phyloP scores from a whole-genome alignment of 2,797 vertebrate genomes.

The Arnoldichthys spilopterus region DNA sequence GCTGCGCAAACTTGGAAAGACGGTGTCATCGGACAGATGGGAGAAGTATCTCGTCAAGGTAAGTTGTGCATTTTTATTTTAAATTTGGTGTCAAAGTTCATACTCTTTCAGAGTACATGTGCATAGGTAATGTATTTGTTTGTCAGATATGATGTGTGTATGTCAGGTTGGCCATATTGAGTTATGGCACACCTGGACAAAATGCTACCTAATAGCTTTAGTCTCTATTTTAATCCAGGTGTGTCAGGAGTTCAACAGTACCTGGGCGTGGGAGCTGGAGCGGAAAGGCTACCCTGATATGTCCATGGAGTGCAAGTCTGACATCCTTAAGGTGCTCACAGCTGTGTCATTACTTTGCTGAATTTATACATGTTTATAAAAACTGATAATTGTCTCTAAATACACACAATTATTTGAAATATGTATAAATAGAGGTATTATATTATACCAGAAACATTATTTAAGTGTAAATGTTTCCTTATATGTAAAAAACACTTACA shows the following conservation, averaged over 20 bases:
- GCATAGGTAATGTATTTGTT: neutral
- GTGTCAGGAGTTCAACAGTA: constrained; percentile 95
- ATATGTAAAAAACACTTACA: neutral
- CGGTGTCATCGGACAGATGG: constrained; percentile 95
- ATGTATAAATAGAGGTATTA: too few species aligned
- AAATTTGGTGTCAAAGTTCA: neutral
- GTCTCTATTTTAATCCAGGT: constrained; percentile 74
- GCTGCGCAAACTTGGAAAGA: constrained; percentile 95
- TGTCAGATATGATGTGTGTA: neutral
- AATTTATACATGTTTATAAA: too few species aligned
- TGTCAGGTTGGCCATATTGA: neutral
- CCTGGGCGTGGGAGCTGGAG: constrained; percentile 99
- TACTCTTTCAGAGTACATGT: neutral
- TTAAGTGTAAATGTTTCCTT: neutral
- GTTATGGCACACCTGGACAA: neutral
- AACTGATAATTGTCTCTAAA: too few species aligned
- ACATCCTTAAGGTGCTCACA: constrained; percentile 90
- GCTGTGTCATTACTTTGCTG: too few species aligned
- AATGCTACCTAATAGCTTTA: neutral
- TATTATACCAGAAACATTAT: too few species aligned
- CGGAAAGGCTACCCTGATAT: constrained; percentile 96
- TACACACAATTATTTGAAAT: too few species aligned
- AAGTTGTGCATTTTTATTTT: constrained; percentile 51
- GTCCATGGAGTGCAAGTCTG: constrained; percentile 94
- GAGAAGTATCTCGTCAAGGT: constrained; percentile 98